Conservation (phyloP, 1,140 invertebrate genomes). For the Drosophila tropicalis region DNA sequence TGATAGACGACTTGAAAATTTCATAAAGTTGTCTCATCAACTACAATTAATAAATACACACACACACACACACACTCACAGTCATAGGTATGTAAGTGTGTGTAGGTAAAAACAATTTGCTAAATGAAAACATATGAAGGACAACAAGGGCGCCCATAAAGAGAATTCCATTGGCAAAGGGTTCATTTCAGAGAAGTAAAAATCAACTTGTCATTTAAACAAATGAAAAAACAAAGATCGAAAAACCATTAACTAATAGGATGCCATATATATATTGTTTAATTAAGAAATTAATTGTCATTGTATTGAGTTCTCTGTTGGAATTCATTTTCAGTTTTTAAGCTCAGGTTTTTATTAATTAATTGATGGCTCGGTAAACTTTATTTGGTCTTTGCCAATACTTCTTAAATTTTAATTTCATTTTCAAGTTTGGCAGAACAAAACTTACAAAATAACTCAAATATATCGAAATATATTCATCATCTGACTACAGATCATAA, state of each 20-base stretch:
- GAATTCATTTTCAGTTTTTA: no score
- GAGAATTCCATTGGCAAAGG: neutral
- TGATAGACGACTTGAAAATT: conserved; percentile 22
- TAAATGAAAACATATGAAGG: neutral
- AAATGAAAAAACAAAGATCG: neutral
- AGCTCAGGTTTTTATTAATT: no score
- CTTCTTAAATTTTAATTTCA: no score
- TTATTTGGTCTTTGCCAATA: no score
- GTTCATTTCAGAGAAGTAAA: neutral
- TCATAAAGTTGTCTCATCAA: conserved; percentile 20
- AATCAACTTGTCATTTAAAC: no score
- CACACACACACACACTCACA: neutral
- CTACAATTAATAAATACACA: neutral
- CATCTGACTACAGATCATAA: no score
- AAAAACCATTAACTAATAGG: neutral
- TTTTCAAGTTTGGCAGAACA: no score
- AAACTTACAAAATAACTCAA: no score
- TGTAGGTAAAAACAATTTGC: neutral
- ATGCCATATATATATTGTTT: neutral
- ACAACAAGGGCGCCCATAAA: neutral
- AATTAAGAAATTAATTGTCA: no score
- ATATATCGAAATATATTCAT: no score
- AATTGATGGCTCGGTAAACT: no score
- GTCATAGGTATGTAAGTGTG: neutral
- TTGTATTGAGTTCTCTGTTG: no score